Percentiles rank a stretch among this genome's conserved stretches.
Conservation (phyloP, 1,140 invertebrate species). For the Drosophila pachea region DNA sequence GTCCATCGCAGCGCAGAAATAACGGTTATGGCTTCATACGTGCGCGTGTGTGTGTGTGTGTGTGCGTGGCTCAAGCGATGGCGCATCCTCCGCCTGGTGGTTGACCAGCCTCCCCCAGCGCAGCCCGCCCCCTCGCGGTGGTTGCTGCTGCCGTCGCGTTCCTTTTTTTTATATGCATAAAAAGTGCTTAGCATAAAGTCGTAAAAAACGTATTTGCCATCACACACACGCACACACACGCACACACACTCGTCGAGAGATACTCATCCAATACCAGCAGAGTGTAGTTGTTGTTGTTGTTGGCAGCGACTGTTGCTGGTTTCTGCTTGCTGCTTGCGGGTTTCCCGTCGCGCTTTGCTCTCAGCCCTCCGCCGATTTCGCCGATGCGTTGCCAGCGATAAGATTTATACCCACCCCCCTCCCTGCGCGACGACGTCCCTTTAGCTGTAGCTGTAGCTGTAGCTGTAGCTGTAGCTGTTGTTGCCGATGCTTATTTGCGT, state of each 20-base stretch:
- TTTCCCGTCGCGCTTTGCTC: not conserved
- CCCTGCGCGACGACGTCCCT: not conserved
- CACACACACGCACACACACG: slow-evolving; percentile 35
- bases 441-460: slow-evolving; percentile 26
- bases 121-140: slow-evolving; percentile 41
- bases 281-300: slow-evolving; percentile 61
- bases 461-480: slow-evolving; percentile 25
- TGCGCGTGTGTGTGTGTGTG: not conserved
- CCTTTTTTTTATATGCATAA: slow-evolving; percentile 66
- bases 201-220: slow-evolving; percentile 77
- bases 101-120: slow-evolving; percentile 1
- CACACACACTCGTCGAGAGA: slow-evolving; percentile 16
- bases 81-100: slow-evolving; percentile 5
- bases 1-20: slow-evolving; percentile 60
- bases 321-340: slow-evolving; percentile 32
- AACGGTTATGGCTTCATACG: slow-evolving; percentile 57
- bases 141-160: slow-evolving; percentile 41
- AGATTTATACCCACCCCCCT: slow-evolving; percentile 39
- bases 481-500: slow-evolving; percentile 72
- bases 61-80: slow-evolving; percentile 9
- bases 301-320: slow-evolving; percentile 42
- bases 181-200: slow-evolving; percentile 77
- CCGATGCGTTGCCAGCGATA: slow-evolving; percentile 56
- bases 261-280: slow-evolving; percentile 34
- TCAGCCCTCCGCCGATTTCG: slow-evolving; percentile 53